phyloP scores from a whole-genome alignment of 2,888 invertebrate genomes.

The Nymphalis polychloros region DNA sequence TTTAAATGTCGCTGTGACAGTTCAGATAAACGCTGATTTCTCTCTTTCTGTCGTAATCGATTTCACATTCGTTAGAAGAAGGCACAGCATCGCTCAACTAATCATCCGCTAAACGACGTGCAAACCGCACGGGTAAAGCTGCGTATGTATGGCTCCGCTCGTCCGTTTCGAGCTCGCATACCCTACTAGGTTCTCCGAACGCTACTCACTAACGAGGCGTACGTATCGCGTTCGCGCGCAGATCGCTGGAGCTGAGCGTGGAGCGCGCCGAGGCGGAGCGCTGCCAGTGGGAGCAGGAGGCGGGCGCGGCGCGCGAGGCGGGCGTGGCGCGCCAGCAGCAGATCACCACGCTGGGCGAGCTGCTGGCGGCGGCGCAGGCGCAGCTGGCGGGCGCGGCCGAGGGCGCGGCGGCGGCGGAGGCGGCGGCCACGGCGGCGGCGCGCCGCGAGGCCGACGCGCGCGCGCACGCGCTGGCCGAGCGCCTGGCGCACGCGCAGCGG shows the following conservation, averaged over 20 bases:
- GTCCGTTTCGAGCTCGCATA: too few species aligned
- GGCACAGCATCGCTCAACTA: too few species aligned
- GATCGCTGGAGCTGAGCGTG: constrained; percentile 85
- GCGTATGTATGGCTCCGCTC: too few species aligned
- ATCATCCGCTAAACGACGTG: too few species aligned
- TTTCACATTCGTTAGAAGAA: background rate
- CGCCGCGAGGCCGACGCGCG: constrained; percentile 70
- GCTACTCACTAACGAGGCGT: too few species aligned
- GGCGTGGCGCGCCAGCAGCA: constrained; percentile 90
- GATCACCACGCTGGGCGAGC: constrained; percentile 87
- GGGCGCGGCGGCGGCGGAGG: constrained; percentile 54
- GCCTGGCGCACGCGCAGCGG: constrained; percentile 73
- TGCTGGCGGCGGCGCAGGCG: constrained; percentile 91
- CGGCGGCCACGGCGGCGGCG: constrained; percentile 64
- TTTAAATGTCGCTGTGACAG: too few species aligned
- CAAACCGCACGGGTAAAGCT: too few species aligned
- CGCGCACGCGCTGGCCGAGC: constrained; percentile 66
- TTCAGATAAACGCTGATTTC: too few species aligned
- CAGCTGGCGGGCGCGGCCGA: constrained; percentile 59
- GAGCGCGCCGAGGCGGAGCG: constrained; percentile 89
- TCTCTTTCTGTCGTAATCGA: background rate
- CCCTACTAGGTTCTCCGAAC: too few species aligned
- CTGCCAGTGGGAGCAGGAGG: constrained; percentile 86
- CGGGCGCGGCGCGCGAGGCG: constrained; percentile 87
- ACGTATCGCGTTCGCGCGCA: constrained; percentile 34